Conservation (phyloP, 2,797 vertebrate genomes). For the Chromobotia macracanthus region DNA sequence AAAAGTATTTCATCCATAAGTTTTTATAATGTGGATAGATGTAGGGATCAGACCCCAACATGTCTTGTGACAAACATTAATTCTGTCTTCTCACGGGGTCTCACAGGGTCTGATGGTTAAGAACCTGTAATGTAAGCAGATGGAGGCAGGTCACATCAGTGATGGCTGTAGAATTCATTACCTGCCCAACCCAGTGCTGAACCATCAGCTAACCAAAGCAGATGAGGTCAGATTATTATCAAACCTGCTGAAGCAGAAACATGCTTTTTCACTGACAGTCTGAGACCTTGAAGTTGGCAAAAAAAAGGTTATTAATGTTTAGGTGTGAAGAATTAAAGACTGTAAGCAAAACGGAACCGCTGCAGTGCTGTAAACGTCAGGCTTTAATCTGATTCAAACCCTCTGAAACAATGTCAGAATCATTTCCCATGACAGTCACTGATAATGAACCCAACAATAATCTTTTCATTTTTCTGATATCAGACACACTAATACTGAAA, state of each 20-base stretch:
- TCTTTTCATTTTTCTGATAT: conserved; percentile 11
- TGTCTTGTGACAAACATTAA: too few relatives aligned
- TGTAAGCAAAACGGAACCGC: conserved; percentile 53
- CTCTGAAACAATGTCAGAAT: conserved; percentile 23
- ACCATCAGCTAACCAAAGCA: conserved; percentile 64
- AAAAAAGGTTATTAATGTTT: conserved; percentile 75
- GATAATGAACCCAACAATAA: neutral
- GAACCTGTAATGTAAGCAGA: conserved; percentile 46
- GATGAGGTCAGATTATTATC: conserved; percentile 82
- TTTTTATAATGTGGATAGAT: too few relatives aligned
- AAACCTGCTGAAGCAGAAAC: conserved; percentile 82
- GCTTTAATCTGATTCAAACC: conserved; percentile 49
- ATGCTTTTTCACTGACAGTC: conserved; percentile 79
- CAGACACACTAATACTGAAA: conserved; percentile 1
- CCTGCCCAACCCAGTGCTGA: too few relatives aligned
- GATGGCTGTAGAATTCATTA: conserved; percentile 54
- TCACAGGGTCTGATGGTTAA: conserved; percentile 25
- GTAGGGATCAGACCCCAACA: too few relatives aligned
- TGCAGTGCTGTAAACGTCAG: conserved; percentile 65
- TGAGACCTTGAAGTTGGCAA: conserved; percentile 78
- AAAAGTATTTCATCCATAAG: too few relatives aligned
- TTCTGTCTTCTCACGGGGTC: too few relatives aligned
- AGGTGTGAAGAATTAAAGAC: conserved; percentile 21
- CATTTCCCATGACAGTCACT: too few relatives aligned
- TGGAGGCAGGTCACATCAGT: conserved; percentile 41